Evolutionary conservation across 2,797 vertebrate species (phyloP).

Genomic region (Decapterus maruadsi): DNA sequence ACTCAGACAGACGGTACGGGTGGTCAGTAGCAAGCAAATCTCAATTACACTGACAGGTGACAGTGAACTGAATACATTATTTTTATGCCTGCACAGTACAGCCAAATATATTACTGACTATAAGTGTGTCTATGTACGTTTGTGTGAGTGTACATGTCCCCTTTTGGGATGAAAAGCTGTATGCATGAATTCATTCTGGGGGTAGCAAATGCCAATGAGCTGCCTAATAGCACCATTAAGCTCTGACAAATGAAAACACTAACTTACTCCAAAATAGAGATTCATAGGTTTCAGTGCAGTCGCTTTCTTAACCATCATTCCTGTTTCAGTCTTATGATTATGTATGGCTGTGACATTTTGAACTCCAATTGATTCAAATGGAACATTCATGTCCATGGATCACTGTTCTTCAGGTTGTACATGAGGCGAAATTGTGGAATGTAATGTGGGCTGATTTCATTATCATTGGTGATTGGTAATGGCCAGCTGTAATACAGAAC

Average conservation of each 20-base stretch:
- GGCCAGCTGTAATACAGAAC: conserved; percentile 60
- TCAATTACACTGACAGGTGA: conserved; percentile 82
- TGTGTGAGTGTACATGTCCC: conserved; percentile 35
- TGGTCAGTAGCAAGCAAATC: conserved; percentile 79
- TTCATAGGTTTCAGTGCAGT: conserved; percentile 72
- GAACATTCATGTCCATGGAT: conserved; percentile 70
- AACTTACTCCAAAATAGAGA: conserved; percentile 78
- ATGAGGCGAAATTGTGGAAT: conserved; percentile 65
- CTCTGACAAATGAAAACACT: conserved; percentile 80
- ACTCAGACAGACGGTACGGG: conserved; percentile 60
- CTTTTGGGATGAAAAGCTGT: conserved; percentile 56
- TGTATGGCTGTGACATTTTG: conserved; percentile 78
- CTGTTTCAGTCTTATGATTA: conserved; percentile 75
- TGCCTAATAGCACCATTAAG: conserved; percentile 78
- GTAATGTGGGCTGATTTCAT: conserved; percentile 73
- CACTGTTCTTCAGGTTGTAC: conserved; percentile 65
- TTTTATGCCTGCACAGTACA: conserved; percentile 47
- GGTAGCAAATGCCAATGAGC: conserved; percentile 79
- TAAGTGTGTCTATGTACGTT: conserved; percentile 33
- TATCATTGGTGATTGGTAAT: conserved; percentile 64
- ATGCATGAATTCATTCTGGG: conserved; percentile 73
- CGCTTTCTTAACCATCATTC: conserved; percentile 69
- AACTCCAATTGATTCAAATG: conserved; percentile 78
- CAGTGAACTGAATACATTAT: conserved; percentile 76
- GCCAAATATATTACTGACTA: conserved; percentile 55